These are phyloP conservation scores for Bufo gargarizans DNA, from an alignment of 2,113 vertebrate genomes.

Conservation along the genomic window DNA sequence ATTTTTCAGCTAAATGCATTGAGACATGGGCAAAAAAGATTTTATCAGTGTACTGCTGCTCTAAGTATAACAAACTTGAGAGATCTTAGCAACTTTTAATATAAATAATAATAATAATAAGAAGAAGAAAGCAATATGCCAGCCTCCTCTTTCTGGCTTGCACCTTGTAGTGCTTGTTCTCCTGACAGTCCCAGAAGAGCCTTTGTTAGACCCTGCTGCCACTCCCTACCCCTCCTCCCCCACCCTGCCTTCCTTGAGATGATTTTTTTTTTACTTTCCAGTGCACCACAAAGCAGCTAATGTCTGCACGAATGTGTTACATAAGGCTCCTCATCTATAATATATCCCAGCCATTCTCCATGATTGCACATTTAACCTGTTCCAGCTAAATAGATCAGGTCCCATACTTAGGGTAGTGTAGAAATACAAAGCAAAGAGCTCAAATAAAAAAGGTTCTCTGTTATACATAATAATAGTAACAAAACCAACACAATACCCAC, in stretches of 20 bases:
- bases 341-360: neutral
- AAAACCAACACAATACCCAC: neutral
- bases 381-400: neutral
- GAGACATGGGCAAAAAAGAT: too few species aligned
- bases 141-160: neutral
- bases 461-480: too few species aligned
- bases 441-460: too few species aligned
- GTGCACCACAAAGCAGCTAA: slow-evolving; percentile 8
- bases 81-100: neutral
- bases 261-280: neutral
- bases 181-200: neutral
- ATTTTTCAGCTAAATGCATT: neutral
- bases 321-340: slow-evolving; percentile 31
- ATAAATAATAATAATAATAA: neutral
- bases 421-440: neutral
- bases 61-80: too few species aligned
- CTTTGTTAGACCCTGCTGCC: slow-evolving; percentile 31
- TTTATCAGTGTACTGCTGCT: neutral
- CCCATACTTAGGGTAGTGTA: neutral
- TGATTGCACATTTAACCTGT: neutral
- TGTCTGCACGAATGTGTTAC: slow-evolving; percentile 18
- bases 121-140: neutral
- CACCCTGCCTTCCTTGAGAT: neutral
- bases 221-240: slow-evolving; percentile 40
- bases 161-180: neutral